These are phyloP conservation scores for Danionella dracula DNA, from an alignment of 2,797 vertebrate species.

Conservation along the genomic window DNA sequence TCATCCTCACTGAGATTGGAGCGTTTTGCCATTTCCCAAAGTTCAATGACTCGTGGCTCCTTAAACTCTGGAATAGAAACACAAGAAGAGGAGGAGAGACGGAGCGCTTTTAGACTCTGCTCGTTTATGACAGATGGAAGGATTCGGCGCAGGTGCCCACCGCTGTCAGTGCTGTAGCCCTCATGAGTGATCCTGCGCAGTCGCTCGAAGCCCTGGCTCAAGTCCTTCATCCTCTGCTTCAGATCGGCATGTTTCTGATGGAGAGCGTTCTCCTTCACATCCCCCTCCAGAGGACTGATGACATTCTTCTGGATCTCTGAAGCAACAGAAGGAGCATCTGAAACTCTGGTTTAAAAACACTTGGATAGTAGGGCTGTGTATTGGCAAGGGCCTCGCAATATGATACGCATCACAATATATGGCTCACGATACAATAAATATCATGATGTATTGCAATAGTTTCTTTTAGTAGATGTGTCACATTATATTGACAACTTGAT, in stretches of 20 bases:
- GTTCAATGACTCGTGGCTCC: constrained; percentile 90
- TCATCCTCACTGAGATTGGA: constrained; percentile 85
- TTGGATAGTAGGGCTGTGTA: too few species aligned
- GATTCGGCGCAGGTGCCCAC: constrained; percentile 55
- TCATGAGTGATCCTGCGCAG: constrained; percentile 86
- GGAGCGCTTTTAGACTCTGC: neutral
- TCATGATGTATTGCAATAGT: too few species aligned
- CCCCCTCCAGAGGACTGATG: constrained; percentile 77
- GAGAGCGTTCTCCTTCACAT: constrained; percentile 70
- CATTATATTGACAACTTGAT: too few species aligned
- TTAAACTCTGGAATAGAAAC: constrained; percentile 75
- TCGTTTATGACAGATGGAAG: neutral
- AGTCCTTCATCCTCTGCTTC: constrained; percentile 81
- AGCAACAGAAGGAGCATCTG: neutral
- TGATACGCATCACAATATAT: too few species aligned
- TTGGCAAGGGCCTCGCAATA: too few species aligned
- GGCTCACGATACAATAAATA: too few species aligned
- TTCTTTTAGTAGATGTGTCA: too few species aligned
- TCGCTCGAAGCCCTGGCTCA: constrained; percentile 88
- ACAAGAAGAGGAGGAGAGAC: neutral
- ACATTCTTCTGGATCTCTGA: constrained; percentile 86
- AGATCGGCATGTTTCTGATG: constrained; percentile 83
- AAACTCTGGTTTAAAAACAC: too few species aligned
- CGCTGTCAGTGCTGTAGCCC: constrained; percentile 78
- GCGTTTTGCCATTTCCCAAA: constrained; percentile 90